A percentile compares a stretch with the other conserved stretches of the same genome.
These are phyloP conservation scores for Mesoclemmys tuberculata DNA, from an alignment of 2,113 vertebrate species.

Conservation along the genomic window DNA sequence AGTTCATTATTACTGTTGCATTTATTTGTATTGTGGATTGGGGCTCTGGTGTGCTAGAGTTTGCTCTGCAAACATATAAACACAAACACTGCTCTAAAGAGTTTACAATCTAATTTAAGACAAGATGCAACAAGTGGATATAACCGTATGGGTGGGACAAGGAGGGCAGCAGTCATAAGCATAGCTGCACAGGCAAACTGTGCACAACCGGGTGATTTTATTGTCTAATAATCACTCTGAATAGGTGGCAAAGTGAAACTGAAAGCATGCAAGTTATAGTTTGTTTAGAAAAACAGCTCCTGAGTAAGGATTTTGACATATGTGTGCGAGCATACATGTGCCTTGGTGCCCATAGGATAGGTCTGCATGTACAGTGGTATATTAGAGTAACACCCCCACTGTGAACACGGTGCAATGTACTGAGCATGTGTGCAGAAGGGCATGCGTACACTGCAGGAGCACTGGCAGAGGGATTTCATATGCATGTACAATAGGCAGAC, in stretches of 20 bases:
- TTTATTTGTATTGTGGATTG: neutral
- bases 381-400: neutral
- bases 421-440: neutral
- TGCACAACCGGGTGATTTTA: neutral
- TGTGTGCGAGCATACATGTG: neutral
- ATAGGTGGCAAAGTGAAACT: neutral
- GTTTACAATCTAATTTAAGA: neutral
- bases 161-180: neutral
- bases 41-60: rapidly evolving
- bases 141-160: neutral
- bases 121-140: neutral
- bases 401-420: neutral
- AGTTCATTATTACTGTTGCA: neutral
- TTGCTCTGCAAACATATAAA: neutral
- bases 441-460: rapidly evolving
- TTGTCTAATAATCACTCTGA: neutral
- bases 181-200: neutral
- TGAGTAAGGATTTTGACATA: neutral
- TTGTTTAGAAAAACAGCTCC: neutral
- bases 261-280: neutral
- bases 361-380: neutral
- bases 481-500: neutral
- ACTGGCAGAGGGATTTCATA: neutral
- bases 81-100: rapidly evolving
- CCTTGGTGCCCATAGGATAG: neutral